Base-by-base conservation (phyloP, 2,888 invertebrate species). In the Gisinianus flammeolus region DNA sequence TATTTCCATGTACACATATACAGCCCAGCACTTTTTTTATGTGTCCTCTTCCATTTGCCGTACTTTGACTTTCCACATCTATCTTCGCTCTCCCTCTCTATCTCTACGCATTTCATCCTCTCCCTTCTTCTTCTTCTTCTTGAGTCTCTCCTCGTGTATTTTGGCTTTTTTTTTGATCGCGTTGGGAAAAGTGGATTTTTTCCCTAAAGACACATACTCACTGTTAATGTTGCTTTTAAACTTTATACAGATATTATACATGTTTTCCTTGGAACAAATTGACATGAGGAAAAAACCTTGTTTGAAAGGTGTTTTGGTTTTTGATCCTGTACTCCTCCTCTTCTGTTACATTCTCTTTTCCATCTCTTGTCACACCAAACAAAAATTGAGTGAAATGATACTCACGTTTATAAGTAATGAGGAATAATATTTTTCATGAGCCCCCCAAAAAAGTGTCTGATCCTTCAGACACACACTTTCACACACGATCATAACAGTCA, bases 101-200 rank as follows among this genome's bases (percentile, higher is more conserved):
- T 10, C 44, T 44, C 16, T 44, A 44, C 44, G 44, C 44, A 10
- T 10, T 16, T 44, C 44, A 44, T 44, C 58, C 58, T 24, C 44
- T 16, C 6, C 58, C 22, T 6, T 24, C 6, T 24, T 58, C 22
- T n/a, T n/a, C 22, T 58, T 22, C 24, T 8, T n/a, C 58, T 58
- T 58, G n/a, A 24, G 22, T n/a, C 58, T 58, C 58, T n/a, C 24
- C 24, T 24, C 22, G 58, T 58, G 58, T 58, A 58, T 58, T 58
- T 58, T n/a, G 16, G 22, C 22, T n/a, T 58, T 19, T 19, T 10
- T 58, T n/a, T 58, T n/a, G 58, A 58, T n/a, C 58, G 58, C 24
- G 58, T 58, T n/a, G 58, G 58, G 58, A 58, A 67, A 67, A 67
- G 33, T 67, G 67, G 33, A 67, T 67, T 67, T 67, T 33, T 67